Percentiles rank a stretch among this genome's conserved stretches.
Conservation (phyloP, 2,113 vertebrate genomes). For the Phaethon lepturus region DNA sequence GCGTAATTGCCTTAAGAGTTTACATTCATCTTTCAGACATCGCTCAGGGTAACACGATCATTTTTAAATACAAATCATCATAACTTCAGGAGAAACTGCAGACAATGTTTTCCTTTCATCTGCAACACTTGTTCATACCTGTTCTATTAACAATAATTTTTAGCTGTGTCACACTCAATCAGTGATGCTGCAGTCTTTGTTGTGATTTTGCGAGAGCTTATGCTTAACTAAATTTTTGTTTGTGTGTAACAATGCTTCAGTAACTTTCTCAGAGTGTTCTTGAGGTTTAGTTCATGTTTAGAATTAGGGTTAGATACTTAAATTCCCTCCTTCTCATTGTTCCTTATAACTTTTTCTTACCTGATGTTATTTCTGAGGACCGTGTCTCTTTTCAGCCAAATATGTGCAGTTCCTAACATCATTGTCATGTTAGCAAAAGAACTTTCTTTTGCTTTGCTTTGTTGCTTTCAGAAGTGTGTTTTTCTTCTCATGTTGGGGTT, state of each 20-base stretch:
- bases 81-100: not conserved
- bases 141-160: not conserved
- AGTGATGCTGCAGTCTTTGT: not conserved
- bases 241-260: not conserved
- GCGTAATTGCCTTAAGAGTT: not conserved
- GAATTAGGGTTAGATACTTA: not conserved
- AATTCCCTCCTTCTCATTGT: not conserved
- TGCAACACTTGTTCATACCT: not conserved
- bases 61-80: not conserved
- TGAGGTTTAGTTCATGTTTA: not conserved
- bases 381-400: not conserved
- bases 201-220: not conserved
- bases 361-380: not conserved
- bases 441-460: not conserved
- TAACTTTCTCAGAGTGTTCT: not conserved
- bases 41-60: not conserved
- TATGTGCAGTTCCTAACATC: accelerated
- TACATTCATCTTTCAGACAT: not conserved
- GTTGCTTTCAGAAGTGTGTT: not conserved
- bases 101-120: not conserved
- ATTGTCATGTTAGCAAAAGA: not conserved
- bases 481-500: not conserved
- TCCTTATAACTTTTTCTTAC: not conserved
- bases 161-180: accelerated
- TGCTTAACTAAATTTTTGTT: not conserved